Percentiles rank a stretch among this genome's conserved stretches.
Evolutionary conservation across 2,888 invertebrate genomes (phyloP).

Genomic region (Podotricha telesiphe): DNA sequence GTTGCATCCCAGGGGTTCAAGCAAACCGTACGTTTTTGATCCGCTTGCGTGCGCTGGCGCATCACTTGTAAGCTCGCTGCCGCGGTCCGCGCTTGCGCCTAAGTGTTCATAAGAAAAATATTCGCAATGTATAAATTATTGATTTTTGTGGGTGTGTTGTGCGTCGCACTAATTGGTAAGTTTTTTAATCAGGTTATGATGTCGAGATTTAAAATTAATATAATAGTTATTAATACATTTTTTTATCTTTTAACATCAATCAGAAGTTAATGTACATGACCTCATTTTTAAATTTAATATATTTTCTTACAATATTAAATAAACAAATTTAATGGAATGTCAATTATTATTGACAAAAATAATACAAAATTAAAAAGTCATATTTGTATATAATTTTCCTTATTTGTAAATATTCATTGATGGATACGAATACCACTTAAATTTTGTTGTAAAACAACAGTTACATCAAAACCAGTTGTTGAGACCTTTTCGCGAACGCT

Average conservation of each 20-base stretch:
- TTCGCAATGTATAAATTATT: constrained; percentile 69
- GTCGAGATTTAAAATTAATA: not conserved
- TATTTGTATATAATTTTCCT: not conserved
- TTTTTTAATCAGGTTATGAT: constrained; percentile 37
- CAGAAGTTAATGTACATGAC: too few species aligned
- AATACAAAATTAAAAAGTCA: not conserved
- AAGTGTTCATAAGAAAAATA: constrained; percentile 40
- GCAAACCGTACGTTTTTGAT: constrained; percentile 59
- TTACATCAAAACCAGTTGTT: constrained; percentile 37
- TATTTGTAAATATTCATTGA: constrained; percentile 1
- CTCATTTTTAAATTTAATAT: not conserved
- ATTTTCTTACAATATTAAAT: not conserved
- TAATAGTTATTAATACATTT: not conserved
- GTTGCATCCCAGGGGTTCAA: constrained; percentile 40
- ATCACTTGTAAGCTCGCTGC: constrained; percentile 69
- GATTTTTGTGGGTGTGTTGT: constrained; percentile 67
- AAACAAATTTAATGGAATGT: not conserved
- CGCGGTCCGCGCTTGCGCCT: constrained; percentile 57
- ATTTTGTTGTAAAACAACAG: constrained; percentile 34
- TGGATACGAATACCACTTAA: not conserved
- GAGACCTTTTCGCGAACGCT: constrained; percentile 32
- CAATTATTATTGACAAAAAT: not conserved
- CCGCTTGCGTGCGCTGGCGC: constrained; percentile 67
- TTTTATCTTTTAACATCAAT: too few species aligned
- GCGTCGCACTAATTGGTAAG: constrained; percentile 73